A percentile compares a stretch with the other conserved stretches of the same genome.
These are phyloP conservation scores for Caerostris darwini DNA, from an alignment of 1,140 invertebrate genomes.

Conservation along the genomic window DNA sequence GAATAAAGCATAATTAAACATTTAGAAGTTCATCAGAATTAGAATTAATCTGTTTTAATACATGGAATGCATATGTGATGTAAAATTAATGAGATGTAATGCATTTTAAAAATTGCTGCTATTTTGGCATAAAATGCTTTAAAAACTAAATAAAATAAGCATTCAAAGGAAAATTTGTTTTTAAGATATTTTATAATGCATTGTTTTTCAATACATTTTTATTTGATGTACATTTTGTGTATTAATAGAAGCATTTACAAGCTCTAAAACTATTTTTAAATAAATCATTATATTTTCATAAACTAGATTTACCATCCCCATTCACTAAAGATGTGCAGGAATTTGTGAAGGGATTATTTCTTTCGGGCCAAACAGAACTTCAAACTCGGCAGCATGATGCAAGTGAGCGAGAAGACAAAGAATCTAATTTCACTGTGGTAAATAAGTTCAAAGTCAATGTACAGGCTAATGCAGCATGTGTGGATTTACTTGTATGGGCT, in stretches of 20 bases:
- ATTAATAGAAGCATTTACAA: not conserved
- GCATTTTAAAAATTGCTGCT: no score
- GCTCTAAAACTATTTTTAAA: not conserved
- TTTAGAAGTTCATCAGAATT: no score
- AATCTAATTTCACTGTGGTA: conserved; percentile 85
- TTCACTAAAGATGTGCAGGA: conserved; percentile 98
- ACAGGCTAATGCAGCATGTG: conserved; percentile 97
- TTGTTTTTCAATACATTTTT: not conserved
- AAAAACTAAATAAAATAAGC: no score
- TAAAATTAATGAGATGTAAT: no score
- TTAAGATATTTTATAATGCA: not conserved
- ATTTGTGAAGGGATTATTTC: conserved; percentile 92
- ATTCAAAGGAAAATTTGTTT: no score
- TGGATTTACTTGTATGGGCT: conserved; percentile 98
- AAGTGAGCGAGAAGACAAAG: conserved; percentile 86
- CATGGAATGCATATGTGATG: no score
- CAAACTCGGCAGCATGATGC: conserved; percentile 89
- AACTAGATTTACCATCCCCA: conserved; percentile 89
- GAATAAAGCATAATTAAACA: no score
- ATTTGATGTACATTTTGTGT: not conserved
- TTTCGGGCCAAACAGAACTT: conserved; percentile 95
- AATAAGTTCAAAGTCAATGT: conserved; percentile 98
- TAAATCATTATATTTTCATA: conserved; percentile 29
- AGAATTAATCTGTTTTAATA: no score
- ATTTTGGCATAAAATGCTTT: no score